Evolutionary conservation across 1,140 invertebrate genomes (phyloP).

Genomic region (Spodoptera litura): DNA sequence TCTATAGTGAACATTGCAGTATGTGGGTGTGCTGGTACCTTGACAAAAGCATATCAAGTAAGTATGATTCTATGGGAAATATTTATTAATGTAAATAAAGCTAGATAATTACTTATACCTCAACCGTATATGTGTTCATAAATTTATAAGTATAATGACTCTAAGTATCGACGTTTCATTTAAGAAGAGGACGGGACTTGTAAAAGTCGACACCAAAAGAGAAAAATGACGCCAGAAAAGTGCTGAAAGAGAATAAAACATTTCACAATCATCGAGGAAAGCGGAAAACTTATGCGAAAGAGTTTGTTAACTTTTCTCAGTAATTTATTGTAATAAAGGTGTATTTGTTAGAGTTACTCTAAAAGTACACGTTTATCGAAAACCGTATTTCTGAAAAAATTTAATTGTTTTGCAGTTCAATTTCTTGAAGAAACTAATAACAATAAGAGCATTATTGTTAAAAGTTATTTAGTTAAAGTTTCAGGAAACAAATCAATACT

Average conservation of each 20-base stretch:
- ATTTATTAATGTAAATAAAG: constrained; percentile 28
- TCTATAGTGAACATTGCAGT: constrained; percentile 40
- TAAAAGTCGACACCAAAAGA: constrained; percentile 4
- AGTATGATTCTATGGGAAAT: constrained; percentile 21
- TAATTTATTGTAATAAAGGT: constrained; percentile 28
- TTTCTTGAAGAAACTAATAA: too few species aligned
- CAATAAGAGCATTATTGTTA: constrained; percentile 5
- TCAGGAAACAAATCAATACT: constrained; percentile 25
- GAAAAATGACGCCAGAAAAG: constrained; percentile 38
- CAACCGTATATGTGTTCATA: neutral
- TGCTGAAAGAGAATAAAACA: constrained; percentile 36
- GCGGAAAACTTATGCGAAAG: constrained; percentile 37
- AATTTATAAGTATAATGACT: constrained; percentile 8
- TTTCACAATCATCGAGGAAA: constrained; percentile 39
- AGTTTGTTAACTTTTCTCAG: constrained; percentile 32
- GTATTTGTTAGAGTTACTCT: neutral
- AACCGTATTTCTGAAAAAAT: neutral
- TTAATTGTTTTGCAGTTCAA: too few species aligned
- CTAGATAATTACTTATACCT: neutral
- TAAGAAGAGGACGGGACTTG: neutral
- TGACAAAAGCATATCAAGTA: constrained; percentile 20
- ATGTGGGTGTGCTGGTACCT: constrained; percentile 24
- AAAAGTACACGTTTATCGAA: neutral
- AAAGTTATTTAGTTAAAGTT: neutral
- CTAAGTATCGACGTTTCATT: constrained; percentile 8